These are phyloP conservation scores for Holothuria leucospilota DNA, from an alignment of 53 echinoderm and acorn worm species.

Conservation along the genomic window DNA sequence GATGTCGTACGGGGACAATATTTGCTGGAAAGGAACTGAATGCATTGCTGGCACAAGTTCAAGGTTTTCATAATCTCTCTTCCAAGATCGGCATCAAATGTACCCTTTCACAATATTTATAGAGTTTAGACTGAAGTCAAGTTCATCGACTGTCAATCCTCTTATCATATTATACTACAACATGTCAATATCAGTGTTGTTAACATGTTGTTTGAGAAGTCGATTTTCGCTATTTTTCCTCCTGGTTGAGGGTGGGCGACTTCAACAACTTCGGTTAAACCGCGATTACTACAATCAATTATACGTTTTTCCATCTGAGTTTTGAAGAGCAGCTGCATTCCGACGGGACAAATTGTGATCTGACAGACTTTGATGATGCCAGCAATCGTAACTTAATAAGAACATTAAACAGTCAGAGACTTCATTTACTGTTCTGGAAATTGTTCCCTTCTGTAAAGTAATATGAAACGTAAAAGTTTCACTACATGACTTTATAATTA, in stretches of 20 bases:
- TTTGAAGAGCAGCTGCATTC: not conserved
- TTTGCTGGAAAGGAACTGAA: slow-evolving; percentile 2
- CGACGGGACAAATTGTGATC: not conserved
- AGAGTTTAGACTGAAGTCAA: slow-evolving; percentile 21
- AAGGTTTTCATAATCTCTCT: no score
- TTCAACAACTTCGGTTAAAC: slow-evolving; percentile 16
- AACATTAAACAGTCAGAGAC: no score
- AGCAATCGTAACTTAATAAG: no score
- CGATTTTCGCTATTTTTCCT: not conserved
- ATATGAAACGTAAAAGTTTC: no score
- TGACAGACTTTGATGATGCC: no score
- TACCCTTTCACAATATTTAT: slow-evolving; percentile 2
- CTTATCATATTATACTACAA: not conserved
- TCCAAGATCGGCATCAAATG: not conserved
- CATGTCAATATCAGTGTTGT: not conserved
- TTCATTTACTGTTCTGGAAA: no score
- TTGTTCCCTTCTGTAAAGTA: no score
- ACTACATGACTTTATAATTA: no score
- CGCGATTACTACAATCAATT: slow-evolving; percentile 34
- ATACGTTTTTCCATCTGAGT: not conserved
- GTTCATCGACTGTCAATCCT: not conserved
- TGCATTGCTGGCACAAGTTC: no score
- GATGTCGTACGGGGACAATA: not conserved
- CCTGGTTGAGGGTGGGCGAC: not conserved
- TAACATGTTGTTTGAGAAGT: no score